Evolutionary conservation across 2,888 invertebrate species (phyloP), one percentile per base, ranked within the genome.

Genomic region (Chymomyza procnemis): DNA sequence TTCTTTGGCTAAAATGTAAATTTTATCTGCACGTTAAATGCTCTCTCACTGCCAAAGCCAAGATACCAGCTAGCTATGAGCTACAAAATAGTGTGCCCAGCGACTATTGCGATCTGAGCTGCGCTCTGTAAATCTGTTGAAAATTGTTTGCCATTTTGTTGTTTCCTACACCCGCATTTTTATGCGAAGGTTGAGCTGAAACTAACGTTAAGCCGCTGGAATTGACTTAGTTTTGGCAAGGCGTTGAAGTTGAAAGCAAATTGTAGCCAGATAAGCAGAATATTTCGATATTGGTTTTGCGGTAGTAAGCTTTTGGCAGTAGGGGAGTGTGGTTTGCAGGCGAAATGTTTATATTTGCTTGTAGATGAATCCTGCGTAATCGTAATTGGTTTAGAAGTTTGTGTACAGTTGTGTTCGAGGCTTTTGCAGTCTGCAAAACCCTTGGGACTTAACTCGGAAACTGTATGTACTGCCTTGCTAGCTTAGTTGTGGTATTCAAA

Each of bases 1-100:
- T 62, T 63, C 55, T 75, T 61, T 65, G 67, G 74, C 71, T 78
- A 78, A 79, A 79, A 79, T 79, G 79, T 79, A 79, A 79, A 79
- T 79, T 79, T 78, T 79, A 79, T 79, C 69, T 67, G 57, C 56
- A 78, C 79, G 76, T 79, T 79, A 79, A 79, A 78, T 76, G 79
- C 18, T 41, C 16, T 14, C 16, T 41, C 16, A 2, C 16, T 50
- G 18, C 50, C 50, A n/a, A n/a, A 41, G 48, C 48, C n/a, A 50
- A 54, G 54, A 54, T 19, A 21, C 19, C 6, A 18, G 73, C 19
- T 18, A 18, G 73, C 67, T 64, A 62, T 3, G 54, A 16, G 61
- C 69, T 61, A 69, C 58, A 66, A 72, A n/a, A 76, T 70, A 75
- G 61, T 60, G 48, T 22, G 50, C 47, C 69, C 8, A 14, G 56